Conservation (phyloP, 2,113 vertebrate species). For the Ctenodactylus gundi region DNA sequence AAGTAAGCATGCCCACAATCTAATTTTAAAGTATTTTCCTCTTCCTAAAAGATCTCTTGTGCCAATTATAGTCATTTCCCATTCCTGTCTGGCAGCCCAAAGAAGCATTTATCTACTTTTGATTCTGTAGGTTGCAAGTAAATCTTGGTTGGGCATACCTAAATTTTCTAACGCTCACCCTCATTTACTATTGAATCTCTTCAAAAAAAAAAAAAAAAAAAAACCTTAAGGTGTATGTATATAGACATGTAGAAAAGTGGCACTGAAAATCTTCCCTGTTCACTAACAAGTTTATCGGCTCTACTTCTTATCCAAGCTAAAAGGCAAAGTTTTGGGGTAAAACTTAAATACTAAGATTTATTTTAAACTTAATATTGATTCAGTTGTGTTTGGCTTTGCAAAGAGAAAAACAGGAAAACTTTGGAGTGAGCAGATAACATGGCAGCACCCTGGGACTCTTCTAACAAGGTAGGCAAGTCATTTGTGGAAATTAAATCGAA, state of each 20-base stretch:
- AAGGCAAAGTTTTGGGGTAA: not conserved
- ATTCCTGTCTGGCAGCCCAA: not conserved
- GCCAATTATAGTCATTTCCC: too few relatives aligned
- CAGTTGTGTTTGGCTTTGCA: not conserved
- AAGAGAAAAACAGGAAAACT: not conserved
- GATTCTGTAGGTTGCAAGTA: not conserved
- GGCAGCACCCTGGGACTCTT: not conserved
- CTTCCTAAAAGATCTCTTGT: not conserved
- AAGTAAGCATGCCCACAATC: not conserved
- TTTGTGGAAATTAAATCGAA: not conserved
- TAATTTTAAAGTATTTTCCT: not conserved
- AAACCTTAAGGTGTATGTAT: not conserved
- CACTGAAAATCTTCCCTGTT: not conserved
- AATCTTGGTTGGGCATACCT: not conserved
- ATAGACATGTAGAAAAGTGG: not conserved
- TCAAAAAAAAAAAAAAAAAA: not conserved
- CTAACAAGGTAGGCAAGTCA: not conserved
- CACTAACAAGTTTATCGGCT: not conserved
- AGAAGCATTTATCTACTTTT: not conserved
- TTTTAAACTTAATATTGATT: not conserved
- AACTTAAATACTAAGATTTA: not conserved
- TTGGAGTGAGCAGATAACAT: not conserved
- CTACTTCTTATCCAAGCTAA: not conserved
- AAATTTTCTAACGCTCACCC: not conserved
- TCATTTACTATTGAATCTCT: not conserved